Percentiles rank a stretch among this genome's conserved stretches.
phyloP scores from a whole-genome alignment of 1,140 invertebrate genomes.

The Solenopsis invicta region DNA sequence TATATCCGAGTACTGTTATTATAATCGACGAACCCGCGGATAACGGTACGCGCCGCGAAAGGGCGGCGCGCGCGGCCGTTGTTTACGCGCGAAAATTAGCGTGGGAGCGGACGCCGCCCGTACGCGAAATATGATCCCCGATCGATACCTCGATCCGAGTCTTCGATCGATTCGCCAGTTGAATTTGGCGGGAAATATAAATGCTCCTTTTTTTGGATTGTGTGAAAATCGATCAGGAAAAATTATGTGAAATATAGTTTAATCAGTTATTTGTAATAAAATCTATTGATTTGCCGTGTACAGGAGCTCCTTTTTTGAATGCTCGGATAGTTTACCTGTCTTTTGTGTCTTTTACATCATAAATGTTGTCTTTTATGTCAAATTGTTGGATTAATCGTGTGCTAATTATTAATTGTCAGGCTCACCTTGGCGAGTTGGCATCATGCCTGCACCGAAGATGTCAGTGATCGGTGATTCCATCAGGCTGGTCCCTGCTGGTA shows the following conservation, averaged over 20 bases:
- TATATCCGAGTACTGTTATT: slow-evolving; percentile 46
- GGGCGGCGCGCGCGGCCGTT: background rate
- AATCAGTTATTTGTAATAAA: background rate
- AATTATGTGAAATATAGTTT: background rate
- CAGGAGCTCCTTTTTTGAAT: background rate
- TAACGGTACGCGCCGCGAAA: slow-evolving; percentile 17
- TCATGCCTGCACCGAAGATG: slow-evolving; percentile 92
- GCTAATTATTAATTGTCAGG: slow-evolving; percentile 87
- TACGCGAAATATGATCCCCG: background rate
- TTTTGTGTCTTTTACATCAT: too few species aligned
- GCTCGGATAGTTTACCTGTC: background rate
- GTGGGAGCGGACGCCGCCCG: background rate
- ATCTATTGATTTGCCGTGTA: background rate
- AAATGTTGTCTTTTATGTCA: background rate
- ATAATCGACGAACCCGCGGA: slow-evolving; percentile 9
- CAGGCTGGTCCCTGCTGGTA: slow-evolving; percentile 94
- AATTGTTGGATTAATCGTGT: background rate
- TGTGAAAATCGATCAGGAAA: background rate
- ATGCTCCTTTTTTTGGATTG: too few species aligned
- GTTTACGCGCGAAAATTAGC: slow-evolving; percentile 38
- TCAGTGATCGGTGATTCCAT: slow-evolving; percentile 94
- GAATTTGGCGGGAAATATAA: too few species aligned
- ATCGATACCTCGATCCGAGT: background rate
- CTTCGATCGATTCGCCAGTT: background rate
- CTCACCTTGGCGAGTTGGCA: slow-evolving; percentile 96